Percentiles rank a stretch among this genome's conserved stretches.
phyloP scores from a whole-genome alignment of 2,888 invertebrate genomes.

The Parelbella ahira region DNA sequence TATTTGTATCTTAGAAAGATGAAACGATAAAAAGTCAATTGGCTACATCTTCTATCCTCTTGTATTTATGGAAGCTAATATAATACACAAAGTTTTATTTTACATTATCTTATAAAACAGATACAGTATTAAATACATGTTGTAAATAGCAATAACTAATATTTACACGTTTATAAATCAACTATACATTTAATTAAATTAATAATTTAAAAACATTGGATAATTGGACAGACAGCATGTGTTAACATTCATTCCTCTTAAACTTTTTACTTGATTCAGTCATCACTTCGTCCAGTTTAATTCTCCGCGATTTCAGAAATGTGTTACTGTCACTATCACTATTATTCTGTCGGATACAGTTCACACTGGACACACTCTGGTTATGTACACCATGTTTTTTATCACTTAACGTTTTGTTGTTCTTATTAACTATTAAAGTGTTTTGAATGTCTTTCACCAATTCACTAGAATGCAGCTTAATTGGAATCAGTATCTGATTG shows the following conservation, averaged over 20 bases:
- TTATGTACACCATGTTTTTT: slow-evolving; percentile 76
- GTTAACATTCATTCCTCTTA: slow-evolving; percentile 73
- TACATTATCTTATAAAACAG: slow-evolving; percentile 73
- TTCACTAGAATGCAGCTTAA: slow-evolving; percentile 67
- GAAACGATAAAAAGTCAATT: slow-evolving; percentile 34
- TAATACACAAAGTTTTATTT: slow-evolving; percentile 66
- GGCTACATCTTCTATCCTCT: slow-evolving; percentile 40
- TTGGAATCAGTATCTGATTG: slow-evolving; percentile 69
- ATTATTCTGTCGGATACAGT: slow-evolving; percentile 67
- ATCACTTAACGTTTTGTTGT: slow-evolving; percentile 71
- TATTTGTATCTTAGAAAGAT: slow-evolving; percentile 28
- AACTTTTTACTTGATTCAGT: slow-evolving; percentile 72
- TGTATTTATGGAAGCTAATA: slow-evolving; percentile 70
- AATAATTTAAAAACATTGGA: slow-evolving; percentile 71
- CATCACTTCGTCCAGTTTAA: slow-evolving; percentile 66
- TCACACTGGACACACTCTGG: slow-evolving; percentile 70
- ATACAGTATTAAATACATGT: slow-evolving; percentile 75
- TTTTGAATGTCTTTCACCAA: slow-evolving; percentile 77
- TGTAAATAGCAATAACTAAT: slow-evolving; percentile 66
- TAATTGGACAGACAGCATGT: slow-evolving; percentile 51
- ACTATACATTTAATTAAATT: slow-evolving; percentile 70
- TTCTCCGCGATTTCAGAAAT: slow-evolving; percentile 65
- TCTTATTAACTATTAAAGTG: slow-evolving; percentile 73
- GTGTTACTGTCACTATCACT: slow-evolving; percentile 68
- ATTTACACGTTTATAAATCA: slow-evolving; percentile 69